Conservation (phyloP, 2,888 invertebrate species). For the Penaeus monodon region DNA sequence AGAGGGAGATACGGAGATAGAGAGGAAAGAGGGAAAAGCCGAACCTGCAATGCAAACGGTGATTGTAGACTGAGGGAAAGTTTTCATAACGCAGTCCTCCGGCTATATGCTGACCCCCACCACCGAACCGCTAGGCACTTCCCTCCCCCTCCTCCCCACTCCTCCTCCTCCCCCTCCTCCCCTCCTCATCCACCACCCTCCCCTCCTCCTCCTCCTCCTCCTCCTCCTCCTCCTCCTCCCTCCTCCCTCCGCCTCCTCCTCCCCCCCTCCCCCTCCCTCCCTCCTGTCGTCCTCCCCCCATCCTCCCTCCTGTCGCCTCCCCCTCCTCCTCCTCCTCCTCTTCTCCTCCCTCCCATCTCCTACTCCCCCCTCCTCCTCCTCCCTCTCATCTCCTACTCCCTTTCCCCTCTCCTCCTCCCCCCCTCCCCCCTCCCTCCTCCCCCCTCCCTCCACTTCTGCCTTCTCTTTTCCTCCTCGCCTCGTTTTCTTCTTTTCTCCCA, state of each 20-base stretch:
- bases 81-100: too few species aligned
- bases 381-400: not conserved
- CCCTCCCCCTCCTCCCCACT: not conserved
- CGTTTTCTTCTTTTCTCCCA: not conserved
- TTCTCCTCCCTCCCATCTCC: too few species aligned
- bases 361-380: too few species aligned
- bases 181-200: not conserved
- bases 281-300: not conserved
- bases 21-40: too few species aligned
- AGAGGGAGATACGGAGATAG: too few species aligned
- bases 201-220: not conserved
- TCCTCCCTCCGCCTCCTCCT: not conserved
- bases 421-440: too few species aligned
- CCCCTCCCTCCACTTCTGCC: not conserved
- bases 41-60: too few species aligned
- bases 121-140: too few species aligned
- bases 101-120: too few species aligned
- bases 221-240: not conserved
- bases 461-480: too few species aligned
- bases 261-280: not conserved
- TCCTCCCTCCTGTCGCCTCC: not conserved
- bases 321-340: not conserved
- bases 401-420: not conserved
- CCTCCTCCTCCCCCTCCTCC: not conserved
- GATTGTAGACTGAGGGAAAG: too few species aligned